Base-by-base conservation (phyloP, 2,888 invertebrate species). In the Mycogona germanica region DNA sequence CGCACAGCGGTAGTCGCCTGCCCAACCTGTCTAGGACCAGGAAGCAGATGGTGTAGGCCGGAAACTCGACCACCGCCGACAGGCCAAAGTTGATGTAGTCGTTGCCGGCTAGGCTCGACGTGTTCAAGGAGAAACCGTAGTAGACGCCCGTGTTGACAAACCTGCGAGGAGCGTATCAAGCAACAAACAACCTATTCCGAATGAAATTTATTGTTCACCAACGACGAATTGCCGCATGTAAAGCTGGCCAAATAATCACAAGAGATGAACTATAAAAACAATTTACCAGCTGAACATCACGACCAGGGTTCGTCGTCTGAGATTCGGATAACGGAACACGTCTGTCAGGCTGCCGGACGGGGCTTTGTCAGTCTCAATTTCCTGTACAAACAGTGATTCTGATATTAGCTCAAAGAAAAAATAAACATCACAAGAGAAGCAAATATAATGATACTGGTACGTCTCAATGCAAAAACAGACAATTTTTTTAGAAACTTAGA, bases 41-140 rank as follows among this genome's bases (percentile, higher is more conserved):
- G 23, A 82, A 69, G 26, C 81, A 69, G 63, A 58, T n/a, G 58
- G 59, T 32, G 60, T 59, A 19, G 0, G 81, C 84, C 1, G 84
- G 84, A 57, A 84, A 74, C 71, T 86, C 86, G 1, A 85, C 81
- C n/a, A 79, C 73, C 2, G 84, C 84, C 6, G 81, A 79, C 60
- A 85, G 76, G 3, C 81, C 72, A 65, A 83, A 84, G 68, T 83
- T 85, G n/a, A 83, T 62, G 61, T 80, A 79, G 53, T 78, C 77
- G 66, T 83, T 81, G 28, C 80, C 82, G 6, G 80, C 82, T 50
- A 85, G 74, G 64, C 77, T 79, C 47, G 78, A 79, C 3, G 82
- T 80, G 64, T 80, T 82, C 79, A 84, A 81, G 1, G 84, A 83
- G 6, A 86, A 69, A 0, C 84, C 85, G 63, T 85, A 85, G 68